Evolutionary conservation across 2,888 invertebrate species (phyloP).

Genomic region (Agelastica alni): DNA sequence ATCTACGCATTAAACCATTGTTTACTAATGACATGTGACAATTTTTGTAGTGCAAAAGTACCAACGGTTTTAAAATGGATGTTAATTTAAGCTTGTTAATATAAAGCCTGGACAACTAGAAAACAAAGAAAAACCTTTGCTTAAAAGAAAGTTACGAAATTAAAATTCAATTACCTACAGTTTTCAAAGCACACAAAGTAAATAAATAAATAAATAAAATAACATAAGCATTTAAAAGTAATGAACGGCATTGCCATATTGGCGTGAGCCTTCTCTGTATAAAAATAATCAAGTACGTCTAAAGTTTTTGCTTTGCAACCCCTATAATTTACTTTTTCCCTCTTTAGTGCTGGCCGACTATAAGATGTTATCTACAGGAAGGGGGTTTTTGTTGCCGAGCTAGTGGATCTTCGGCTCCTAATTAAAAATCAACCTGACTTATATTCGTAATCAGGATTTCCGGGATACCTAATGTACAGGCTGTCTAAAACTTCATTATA

Average conservation of each 20-base stretch:
- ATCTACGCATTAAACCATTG: too few species aligned
- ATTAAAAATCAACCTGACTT: slow-evolving; percentile 45
- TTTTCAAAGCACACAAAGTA: too few species aligned
- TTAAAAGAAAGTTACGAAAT: too few species aligned
- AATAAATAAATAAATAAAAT: too few species aligned
- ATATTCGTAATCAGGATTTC: not conserved
- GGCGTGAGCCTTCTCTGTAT: not conserved
- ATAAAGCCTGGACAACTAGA: too few species aligned
- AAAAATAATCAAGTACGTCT: slow-evolving; percentile 49
- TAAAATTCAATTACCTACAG: too few species aligned
- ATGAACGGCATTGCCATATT: not conserved
- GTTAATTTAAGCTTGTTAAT: too few species aligned
- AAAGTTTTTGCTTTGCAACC: slow-evolving; percentile 47
- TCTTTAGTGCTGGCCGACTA: slow-evolving; percentile 38
- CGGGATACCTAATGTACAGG: not conserved
- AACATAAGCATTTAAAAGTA: not conserved
- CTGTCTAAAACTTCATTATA: not conserved
- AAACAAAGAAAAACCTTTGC: too few species aligned
- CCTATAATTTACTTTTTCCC: slow-evolving; percentile 49
- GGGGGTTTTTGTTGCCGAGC: slow-evolving; percentile 45
- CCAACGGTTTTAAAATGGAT: too few species aligned
- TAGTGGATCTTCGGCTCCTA: slow-evolving; percentile 40
- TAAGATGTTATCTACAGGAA: slow-evolving; percentile 46
- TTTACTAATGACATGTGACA: too few species aligned
- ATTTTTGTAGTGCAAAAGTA: too few species aligned